These are phyloP conservation scores for Anticlea derivata DNA, from an alignment of 2,888 invertebrate genomes.

Conservation along the genomic window DNA sequence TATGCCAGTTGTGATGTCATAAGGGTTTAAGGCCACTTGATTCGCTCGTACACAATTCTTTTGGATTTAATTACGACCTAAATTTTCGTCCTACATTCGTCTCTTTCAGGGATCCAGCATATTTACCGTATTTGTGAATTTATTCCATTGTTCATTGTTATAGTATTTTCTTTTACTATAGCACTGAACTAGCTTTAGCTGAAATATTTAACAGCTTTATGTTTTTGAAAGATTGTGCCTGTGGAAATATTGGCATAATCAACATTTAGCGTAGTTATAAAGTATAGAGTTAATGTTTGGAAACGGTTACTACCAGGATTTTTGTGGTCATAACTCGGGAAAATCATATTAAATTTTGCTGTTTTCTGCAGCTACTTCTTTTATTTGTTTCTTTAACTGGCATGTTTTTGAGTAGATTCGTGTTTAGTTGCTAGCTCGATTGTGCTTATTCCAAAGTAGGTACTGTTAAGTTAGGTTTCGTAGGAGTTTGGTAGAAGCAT, in stretches of 20 bases:
- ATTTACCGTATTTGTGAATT: slow-evolving; percentile 22
- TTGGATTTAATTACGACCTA: too few species aligned
- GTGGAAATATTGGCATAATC: slow-evolving; percentile 21
- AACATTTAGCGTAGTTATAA: slow-evolving; percentile 31
- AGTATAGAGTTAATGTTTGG: slow-evolving; percentile 48
- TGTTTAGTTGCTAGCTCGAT: slow-evolving; percentile 42
- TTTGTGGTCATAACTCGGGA: slow-evolving; percentile 51
- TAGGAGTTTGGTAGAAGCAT: slow-evolving; percentile 28
- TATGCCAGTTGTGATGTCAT: slow-evolving; percentile 59
- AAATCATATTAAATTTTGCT: slow-evolving; percentile 59
- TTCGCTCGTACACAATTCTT: slow-evolving; percentile 45
- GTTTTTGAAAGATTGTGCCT: slow-evolving; percentile 13
- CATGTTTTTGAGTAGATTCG: slow-evolving; percentile 38
- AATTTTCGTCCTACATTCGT: slow-evolving; percentile 38
- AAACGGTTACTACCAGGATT: slow-evolving; percentile 70
- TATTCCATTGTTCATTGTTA: slow-evolving; percentile 20
- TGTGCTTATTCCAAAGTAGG: slow-evolving; percentile 28
- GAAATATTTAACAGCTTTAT: slow-evolving; percentile 22
- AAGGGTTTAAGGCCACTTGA: slow-evolving; percentile 41
- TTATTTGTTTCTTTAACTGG: slow-evolving; percentile 42
- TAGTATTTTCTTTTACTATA: slow-evolving; percentile 24
- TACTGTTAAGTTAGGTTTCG: slow-evolving; percentile 26
- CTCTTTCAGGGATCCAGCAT: slow-evolving; percentile 56
- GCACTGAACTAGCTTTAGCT: slow-evolving; percentile 23
- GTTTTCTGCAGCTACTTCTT: slow-evolving; percentile 56